Conservation (phyloP, 1,140 invertebrate species). For the Araneus ventricosus region DNA sequence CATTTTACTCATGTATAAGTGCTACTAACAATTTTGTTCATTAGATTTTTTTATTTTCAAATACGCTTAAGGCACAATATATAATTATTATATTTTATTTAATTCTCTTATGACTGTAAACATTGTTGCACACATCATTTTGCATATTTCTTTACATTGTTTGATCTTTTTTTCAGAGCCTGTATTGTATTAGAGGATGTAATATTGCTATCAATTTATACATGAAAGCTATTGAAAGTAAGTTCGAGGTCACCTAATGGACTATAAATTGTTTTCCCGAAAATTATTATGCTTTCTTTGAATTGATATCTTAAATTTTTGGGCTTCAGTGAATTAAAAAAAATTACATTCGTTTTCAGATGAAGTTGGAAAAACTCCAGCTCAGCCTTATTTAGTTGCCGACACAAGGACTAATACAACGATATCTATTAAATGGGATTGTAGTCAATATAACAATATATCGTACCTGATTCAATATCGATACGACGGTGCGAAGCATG, state of each 20-base stretch:
- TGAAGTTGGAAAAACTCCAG: constrained; percentile 84
- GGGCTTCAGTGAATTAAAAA: not conserved
- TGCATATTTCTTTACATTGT: not conserved
- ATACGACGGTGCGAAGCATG: constrained; percentile 84
- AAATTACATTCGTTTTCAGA: constrained; percentile 79
- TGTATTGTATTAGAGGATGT: constrained; percentile 90
- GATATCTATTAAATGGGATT: constrained; percentile 90
- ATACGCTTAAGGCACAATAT: not conserved
- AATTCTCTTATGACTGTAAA: not conserved
- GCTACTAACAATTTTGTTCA: too few species aligned
- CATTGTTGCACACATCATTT: not conserved
- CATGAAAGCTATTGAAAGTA: constrained; percentile 87
- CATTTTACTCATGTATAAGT: not conserved
- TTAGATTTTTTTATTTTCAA: not conserved
- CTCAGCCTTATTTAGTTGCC: constrained; percentile 87
- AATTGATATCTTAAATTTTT: not conserved
- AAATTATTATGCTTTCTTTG: not conserved
- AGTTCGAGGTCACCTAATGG: not conserved
- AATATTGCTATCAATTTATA: constrained; percentile 88
- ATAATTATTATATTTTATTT: not conserved
- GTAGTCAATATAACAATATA: constrained; percentile 82
- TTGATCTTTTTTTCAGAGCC: constrained; percentile 81
- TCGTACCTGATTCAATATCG: constrained; percentile 88
- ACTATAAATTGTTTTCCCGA: not conserved
- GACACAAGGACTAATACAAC: constrained; percentile 87